phyloP scores from a whole-genome alignment of 2,797 vertebrate species.

The Lacerta bilineata region DNA sequence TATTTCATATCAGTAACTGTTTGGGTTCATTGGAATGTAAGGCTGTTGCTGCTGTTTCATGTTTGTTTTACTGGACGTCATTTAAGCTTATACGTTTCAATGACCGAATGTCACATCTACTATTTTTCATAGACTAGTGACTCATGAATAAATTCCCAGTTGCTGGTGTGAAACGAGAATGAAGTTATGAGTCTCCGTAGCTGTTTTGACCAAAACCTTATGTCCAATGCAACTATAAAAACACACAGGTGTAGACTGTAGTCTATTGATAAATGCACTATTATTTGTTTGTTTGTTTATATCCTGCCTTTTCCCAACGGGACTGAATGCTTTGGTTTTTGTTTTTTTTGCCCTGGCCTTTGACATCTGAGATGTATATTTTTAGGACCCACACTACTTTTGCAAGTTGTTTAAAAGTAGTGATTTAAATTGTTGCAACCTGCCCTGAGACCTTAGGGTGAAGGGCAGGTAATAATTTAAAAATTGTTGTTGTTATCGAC shows the following conservation, averaged over 20 bases:
- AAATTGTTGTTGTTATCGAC: too few relatives aligned
- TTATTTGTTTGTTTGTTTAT: too few relatives aligned
- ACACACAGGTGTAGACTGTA: neutral
- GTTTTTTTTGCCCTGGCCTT: too few relatives aligned
- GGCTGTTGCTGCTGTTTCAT: neutral
- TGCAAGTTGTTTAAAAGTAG: too few relatives aligned
- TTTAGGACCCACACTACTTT: too few relatives aligned
- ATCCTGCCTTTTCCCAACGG: too few relatives aligned
- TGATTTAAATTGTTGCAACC: too few relatives aligned
- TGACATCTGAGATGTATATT: too few relatives aligned
- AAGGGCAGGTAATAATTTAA: too few relatives aligned
- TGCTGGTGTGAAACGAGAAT: neutral
- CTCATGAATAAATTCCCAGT: slow-evolving; percentile 18
- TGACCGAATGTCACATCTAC: neutral
- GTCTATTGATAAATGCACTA: too few relatives aligned
- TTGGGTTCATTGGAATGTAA: neutral
- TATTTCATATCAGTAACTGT: neutral
- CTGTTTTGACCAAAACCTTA: neutral
- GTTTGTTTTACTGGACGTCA: neutral
- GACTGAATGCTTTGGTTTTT: too few relatives aligned
- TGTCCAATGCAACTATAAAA: neutral
- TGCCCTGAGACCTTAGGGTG: too few relatives aligned
- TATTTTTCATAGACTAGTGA: slow-evolving; percentile 16
- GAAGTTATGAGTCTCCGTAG: neutral
- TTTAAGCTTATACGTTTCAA: slow-evolving; percentile 9